These are phyloP conservation scores for Chironomus striatipennis DNA, from an alignment of 1,140 invertebrate genomes.

Conservation along the genomic window DNA sequence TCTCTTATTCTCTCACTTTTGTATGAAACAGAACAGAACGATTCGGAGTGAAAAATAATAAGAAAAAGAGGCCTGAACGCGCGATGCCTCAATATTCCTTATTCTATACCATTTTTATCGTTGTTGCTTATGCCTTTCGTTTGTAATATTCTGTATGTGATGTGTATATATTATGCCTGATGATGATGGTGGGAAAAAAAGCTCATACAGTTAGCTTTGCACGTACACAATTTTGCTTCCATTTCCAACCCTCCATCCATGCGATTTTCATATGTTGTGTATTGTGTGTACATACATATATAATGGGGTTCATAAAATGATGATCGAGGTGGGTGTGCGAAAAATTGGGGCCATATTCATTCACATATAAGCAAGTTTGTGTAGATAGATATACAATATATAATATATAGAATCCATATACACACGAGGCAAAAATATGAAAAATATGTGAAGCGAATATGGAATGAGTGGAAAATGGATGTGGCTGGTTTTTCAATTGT, in stretches of 20 bases:
- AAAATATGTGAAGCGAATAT: background rate
- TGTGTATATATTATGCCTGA: no score
- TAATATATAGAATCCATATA: background rate
- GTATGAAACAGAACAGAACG: no score
- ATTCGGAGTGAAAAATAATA: background rate
- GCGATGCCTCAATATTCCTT: background rate
- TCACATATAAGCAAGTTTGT: background rate
- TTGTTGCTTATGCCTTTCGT: no score
- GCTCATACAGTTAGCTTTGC: background rate
- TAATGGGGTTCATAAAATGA: conserved; percentile 2
- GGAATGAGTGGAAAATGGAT: background rate
- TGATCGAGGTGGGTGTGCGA: background rate
- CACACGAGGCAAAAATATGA: background rate
- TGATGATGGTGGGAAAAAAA: no score
- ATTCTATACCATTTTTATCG: background rate
- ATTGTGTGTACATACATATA: background rate
- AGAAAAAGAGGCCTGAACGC: background rate
- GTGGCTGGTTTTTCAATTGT: background rate
- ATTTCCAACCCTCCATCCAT: background rate
- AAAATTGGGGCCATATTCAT: background rate
- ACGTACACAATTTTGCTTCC: conserved; percentile 10
- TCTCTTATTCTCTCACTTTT: no score
- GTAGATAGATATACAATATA: background rate
- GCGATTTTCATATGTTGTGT: background rate
- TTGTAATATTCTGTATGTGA: no score